phyloP scores from a whole-genome alignment of 2,797 vertebrate genomes.

The Sciurus vulgaris region DNA sequence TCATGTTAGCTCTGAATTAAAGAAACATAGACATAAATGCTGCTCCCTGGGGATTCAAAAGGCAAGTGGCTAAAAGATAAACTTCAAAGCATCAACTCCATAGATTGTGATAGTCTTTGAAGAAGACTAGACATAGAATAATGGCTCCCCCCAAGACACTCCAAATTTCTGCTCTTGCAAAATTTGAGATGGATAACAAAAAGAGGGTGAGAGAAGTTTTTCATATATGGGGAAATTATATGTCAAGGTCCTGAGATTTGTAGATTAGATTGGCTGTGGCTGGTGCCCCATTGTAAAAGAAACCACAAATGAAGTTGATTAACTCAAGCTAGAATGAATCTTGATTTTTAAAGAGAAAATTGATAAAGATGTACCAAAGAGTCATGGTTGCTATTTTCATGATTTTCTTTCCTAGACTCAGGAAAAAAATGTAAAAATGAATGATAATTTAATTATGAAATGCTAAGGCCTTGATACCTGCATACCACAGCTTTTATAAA shows the following conservation, averaged over 20 bases:
- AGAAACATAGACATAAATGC: conserved; percentile 53
- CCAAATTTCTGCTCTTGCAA: conserved; percentile 26
- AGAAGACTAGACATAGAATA: conserved; percentile 44
- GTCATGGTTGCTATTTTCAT: background rate
- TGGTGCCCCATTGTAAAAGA: background rate
- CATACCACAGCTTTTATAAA: background rate
- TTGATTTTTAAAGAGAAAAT: background rate
- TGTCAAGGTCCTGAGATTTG: background rate
- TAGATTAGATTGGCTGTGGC: background rate
- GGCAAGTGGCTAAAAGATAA: conserved; percentile 33
- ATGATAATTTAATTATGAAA: background rate
- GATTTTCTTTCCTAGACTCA: background rate
- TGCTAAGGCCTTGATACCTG: background rate
- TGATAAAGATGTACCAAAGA: background rate
- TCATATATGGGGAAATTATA: conserved; percentile 6
- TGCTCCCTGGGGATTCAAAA: conserved; percentile 53
- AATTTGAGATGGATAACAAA: conserved; percentile 27
- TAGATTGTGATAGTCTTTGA: conserved; percentile 66
- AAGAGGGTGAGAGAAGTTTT: background rate
- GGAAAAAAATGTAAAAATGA: background rate
- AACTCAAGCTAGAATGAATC: background rate
- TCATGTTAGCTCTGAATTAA: conserved; percentile 66
- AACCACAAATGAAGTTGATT: background rate
- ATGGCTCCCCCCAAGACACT: background rate
- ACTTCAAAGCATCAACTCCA: conserved; percentile 63